phyloP scores from a whole-genome alignment of 2,113 vertebrate genomes.

The Corythornis cristatus region DNA sequence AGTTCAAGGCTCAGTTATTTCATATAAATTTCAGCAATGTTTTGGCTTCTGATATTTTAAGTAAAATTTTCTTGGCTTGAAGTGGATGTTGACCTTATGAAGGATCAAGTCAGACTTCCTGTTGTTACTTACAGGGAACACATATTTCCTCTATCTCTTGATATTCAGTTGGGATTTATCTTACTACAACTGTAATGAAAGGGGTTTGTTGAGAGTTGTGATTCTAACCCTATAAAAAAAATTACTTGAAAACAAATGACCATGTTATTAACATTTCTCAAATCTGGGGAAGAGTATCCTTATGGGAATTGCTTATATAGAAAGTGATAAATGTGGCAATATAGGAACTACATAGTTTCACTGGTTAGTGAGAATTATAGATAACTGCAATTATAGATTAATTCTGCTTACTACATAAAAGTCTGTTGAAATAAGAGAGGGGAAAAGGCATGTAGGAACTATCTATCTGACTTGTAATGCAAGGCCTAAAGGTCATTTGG shows the following conservation, averaged over 20 bases:
- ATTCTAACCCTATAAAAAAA: not conserved
- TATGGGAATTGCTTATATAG: not conserved
- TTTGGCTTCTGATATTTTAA: conserved; percentile 48
- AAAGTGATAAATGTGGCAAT: not conserved
- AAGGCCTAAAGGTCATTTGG: not conserved
- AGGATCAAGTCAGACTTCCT: conserved; percentile 42
- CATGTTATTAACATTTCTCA: not conserved
- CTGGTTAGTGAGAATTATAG: not conserved
- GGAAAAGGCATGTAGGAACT: not conserved
- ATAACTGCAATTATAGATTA: not conserved
- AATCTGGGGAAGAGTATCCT: not conserved
- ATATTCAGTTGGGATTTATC: not conserved
- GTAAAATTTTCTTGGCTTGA: conserved; percentile 34
- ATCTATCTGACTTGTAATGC: not conserved
- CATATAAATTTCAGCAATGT: conserved; percentile 41
- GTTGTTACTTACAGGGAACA: conserved; percentile 45
- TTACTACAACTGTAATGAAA: not conserved
- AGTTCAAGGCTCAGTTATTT: conserved; percentile 32
- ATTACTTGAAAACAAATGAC: not conserved
- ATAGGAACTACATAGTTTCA: not conserved
- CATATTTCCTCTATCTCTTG: conserved; percentile 9
- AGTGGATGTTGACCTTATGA: conserved; percentile 39
- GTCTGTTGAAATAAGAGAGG: not conserved
- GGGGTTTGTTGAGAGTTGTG: not conserved
- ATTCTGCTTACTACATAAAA: not conserved